Evolutionary conservation across 1,140 invertebrate genomes (phyloP).

Genomic region (Elysia chlorotica): DNA sequence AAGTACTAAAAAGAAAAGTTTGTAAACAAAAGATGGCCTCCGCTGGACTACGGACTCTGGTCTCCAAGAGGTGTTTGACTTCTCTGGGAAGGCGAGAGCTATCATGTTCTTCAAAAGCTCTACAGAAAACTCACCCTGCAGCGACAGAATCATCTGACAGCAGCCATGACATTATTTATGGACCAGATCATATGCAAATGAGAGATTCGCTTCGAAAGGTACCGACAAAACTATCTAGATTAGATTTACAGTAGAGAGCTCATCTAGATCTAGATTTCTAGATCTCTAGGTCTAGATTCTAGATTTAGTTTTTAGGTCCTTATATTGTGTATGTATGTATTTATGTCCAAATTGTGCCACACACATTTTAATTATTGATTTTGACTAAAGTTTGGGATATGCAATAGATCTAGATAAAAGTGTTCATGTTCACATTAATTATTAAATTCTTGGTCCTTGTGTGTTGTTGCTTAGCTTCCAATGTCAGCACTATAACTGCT

Average conservation of each 20-base stretch:
- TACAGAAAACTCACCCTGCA: not conserved
- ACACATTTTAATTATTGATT: too few species aligned
- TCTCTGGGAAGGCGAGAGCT: not conserved
- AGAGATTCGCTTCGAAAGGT: not conserved
- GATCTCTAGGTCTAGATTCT: not conserved
- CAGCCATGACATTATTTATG: not conserved
- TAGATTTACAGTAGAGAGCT: not conserved
- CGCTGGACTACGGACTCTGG: too few species aligned
- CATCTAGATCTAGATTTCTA: not conserved
- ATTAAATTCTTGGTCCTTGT: too few species aligned
- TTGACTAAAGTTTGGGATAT: too few species aligned
- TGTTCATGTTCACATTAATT: too few species aligned
- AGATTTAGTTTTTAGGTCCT: not conserved
- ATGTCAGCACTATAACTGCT: too few species aligned
- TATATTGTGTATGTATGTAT: not conserved
- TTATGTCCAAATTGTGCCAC: too few species aligned
- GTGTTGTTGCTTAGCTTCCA: too few species aligned
- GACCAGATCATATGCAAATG: slow-evolving; percentile 5
- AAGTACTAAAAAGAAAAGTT: not conserved
- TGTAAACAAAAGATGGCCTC: too few species aligned
- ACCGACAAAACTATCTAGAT: not conserved
- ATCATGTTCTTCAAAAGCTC: not conserved
- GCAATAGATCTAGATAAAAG: too few species aligned
- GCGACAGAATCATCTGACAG: not conserved
- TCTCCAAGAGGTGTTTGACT: not conserved